Conservation (phyloP, 2,113 vertebrate genomes). For the Bolborhynchus lineola region DNA sequence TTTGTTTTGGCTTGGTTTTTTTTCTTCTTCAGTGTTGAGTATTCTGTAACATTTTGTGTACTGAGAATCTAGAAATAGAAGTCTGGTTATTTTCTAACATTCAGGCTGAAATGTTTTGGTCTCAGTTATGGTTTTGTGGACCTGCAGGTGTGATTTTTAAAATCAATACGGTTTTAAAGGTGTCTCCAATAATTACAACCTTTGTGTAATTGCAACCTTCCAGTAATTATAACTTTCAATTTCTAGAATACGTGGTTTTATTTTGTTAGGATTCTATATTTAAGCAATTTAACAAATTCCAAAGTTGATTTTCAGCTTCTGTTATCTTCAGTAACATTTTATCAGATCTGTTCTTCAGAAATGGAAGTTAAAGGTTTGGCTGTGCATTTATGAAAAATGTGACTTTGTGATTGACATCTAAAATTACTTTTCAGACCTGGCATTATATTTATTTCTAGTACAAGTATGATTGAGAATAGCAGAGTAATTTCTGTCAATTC, state of each 20-base stretch:
- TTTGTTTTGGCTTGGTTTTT: not conserved
- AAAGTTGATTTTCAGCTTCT: not conserved
- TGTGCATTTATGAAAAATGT: not conserved
- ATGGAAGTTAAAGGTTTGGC: not conserved
- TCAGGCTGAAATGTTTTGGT: not conserved
- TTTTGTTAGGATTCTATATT: not conserved
- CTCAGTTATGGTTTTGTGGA: not conserved
- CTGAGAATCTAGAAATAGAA: not conserved
- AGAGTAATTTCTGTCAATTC: not conserved
- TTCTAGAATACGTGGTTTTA: not conserved
- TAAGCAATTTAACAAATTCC: not conserved
- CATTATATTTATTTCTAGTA: not conserved
- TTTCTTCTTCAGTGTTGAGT: not conserved
- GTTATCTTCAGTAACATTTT: not conserved
- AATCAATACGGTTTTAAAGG: not conserved
- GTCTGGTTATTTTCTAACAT: not conserved
- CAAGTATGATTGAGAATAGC: not conserved
- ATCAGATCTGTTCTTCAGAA: not conserved
- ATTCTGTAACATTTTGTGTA: not conserved
- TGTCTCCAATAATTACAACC: not conserved
- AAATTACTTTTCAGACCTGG: not conserved
- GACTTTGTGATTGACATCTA: not conserved
- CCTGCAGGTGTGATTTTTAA: not conserved
- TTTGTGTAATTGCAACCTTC: not conserved
- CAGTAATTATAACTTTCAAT: not conserved